Conservation (phyloP, 1,140 invertebrate species). For the Tigriopus japonicus region DNA sequence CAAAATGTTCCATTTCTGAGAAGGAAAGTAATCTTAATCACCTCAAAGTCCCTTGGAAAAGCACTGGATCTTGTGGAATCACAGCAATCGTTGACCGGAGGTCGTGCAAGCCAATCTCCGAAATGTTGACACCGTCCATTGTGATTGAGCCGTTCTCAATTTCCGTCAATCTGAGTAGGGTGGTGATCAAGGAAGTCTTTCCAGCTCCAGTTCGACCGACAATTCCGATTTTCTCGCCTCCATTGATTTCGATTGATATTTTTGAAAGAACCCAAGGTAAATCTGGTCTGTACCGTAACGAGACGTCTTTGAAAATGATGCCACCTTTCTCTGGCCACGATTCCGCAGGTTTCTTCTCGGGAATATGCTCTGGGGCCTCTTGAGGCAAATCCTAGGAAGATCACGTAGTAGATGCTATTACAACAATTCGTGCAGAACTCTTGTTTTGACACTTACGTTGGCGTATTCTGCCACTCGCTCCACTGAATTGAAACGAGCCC, state of each 20-base stretch:
- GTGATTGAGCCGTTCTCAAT: slow-evolving; percentile 21
- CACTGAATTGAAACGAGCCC: slow-evolving; percentile 35
- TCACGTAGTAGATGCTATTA: too few relatives aligned
- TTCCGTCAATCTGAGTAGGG: slow-evolving; percentile 22
- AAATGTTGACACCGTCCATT: slow-evolving; percentile 25
- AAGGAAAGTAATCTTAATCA: slow-evolving; percentile 12
- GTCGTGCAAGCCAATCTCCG: slow-evolving; percentile 28
- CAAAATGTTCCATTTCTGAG: neutral
- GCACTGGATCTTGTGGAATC: slow-evolving; percentile 29
- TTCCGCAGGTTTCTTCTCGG: slow-evolving; percentile 12
- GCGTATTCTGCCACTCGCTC: slow-evolving; percentile 34
- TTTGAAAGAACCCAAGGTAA: slow-evolving; percentile 53
- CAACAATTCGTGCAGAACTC: too few relatives aligned
- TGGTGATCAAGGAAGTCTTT: slow-evolving; percentile 23
- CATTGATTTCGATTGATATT: slow-evolving; percentile 36
- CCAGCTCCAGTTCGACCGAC: slow-evolving; percentile 32
- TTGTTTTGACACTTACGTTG: slow-evolving; percentile 24
- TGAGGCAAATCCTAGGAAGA: slow-evolving; percentile 15
- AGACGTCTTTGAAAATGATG: slow-evolving; percentile 50
- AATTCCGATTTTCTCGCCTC: slow-evolving; percentile 25
- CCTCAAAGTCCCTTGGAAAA: slow-evolving; percentile 35
- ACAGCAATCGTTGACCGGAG: slow-evolving; percentile 25
- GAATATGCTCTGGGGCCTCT: slow-evolving; percentile 18
- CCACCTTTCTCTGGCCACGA: slow-evolving; percentile 52
- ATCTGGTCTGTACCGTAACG: slow-evolving; percentile 57